A percentile compares a stretch with the other conserved stretches of the same genome.
Conservation (phyloP, 2,797 vertebrate genomes). For the Lateolabrax maculatus region DNA sequence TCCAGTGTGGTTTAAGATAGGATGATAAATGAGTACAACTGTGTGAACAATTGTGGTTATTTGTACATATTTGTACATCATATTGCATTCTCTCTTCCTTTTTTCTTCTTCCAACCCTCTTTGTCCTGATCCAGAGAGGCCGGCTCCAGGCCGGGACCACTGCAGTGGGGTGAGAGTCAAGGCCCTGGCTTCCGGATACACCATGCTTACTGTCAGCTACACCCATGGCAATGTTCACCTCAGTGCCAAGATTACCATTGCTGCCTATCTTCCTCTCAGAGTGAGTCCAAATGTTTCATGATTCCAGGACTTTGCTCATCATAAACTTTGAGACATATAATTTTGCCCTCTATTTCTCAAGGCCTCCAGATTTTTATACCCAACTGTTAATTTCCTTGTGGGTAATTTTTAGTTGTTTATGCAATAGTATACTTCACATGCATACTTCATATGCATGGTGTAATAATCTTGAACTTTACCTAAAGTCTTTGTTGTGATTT, state of each 20-base stretch:
- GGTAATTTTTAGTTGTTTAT: neutral
- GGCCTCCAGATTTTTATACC: neutral
- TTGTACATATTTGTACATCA: slow-evolving; percentile 19
- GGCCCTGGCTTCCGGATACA: slow-evolving; percentile 89
- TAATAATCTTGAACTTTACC: slow-evolving; percentile 15
- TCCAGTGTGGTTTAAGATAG: neutral
- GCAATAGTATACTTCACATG: neutral
- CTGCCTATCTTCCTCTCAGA: slow-evolving; percentile 89
- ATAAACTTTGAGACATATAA: neutral
- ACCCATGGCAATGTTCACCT: slow-evolving; percentile 88
- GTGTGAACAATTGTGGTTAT: slow-evolving; percentile 7
- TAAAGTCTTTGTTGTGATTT: slow-evolving; percentile 42
- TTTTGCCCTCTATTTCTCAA: neutral
- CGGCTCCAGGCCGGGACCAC: slow-evolving; percentile 80
- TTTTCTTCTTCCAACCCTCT: slow-evolving; percentile 23
- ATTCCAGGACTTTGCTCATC: neutral
- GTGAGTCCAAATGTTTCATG: slow-evolving; percentile 81
- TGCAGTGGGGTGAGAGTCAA: slow-evolving; percentile 88
- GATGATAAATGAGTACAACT: slow-evolving; percentile 38
- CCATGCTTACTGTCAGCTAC: slow-evolving; percentile 86
- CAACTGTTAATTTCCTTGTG: neutral
- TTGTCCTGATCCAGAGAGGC: slow-evolving; percentile 70
- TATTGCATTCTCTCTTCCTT: slow-evolving; percentile 27
- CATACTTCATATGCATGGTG: neutral
- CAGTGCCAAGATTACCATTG: slow-evolving; percentile 91